phyloP scores from a whole-genome alignment of 2,888 invertebrate species.

The Hypomecis punctinalis region DNA sequence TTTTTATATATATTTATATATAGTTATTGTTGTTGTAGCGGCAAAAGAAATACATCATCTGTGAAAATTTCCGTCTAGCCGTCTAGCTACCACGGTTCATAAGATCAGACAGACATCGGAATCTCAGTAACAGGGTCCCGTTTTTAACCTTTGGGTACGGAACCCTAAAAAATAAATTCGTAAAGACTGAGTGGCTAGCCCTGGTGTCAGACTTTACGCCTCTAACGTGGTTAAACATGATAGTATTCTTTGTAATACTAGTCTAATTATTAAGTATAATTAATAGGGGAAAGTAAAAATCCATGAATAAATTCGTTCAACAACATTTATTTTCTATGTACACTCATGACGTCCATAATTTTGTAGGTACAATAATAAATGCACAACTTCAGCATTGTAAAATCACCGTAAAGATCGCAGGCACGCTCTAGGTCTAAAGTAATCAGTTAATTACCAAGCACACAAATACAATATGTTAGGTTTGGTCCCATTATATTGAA shows the following conservation, averaged over 20 bases:
- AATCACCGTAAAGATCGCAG: constrained; percentile 64
- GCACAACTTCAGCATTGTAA: constrained; percentile 85
- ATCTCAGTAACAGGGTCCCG: too few relatives aligned
- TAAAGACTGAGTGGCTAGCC: too few relatives aligned
- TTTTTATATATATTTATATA: too few relatives aligned
- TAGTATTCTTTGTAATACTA: not conserved
- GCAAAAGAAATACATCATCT: too few relatives aligned
- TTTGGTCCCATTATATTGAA: constrained; percentile 75
- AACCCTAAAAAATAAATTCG: too few relatives aligned
- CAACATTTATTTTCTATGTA: constrained; percentile 84
- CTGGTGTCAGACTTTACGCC: too few relatives aligned
- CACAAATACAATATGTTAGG: constrained; percentile 58
- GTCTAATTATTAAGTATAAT: not conserved
- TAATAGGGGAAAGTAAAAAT: constrained; percentile 37
- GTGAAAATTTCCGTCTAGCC: too few relatives aligned
- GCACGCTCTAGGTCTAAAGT: constrained; percentile 56
- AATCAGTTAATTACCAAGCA: constrained; percentile 56
- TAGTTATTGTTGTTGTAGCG: too few relatives aligned
- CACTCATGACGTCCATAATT: constrained; percentile 73
- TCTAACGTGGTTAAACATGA: too few relatives aligned
- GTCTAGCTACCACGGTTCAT: too few relatives aligned
- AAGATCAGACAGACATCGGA: too few relatives aligned
- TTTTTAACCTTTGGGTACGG: too few relatives aligned
- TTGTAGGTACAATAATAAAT: constrained; percentile 83
- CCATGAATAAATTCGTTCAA: constrained; percentile 58